Base-by-base conservation (phyloP, 37 sponge, comb jelly and placozoan species). In the Haliclona indistincta region DNA sequence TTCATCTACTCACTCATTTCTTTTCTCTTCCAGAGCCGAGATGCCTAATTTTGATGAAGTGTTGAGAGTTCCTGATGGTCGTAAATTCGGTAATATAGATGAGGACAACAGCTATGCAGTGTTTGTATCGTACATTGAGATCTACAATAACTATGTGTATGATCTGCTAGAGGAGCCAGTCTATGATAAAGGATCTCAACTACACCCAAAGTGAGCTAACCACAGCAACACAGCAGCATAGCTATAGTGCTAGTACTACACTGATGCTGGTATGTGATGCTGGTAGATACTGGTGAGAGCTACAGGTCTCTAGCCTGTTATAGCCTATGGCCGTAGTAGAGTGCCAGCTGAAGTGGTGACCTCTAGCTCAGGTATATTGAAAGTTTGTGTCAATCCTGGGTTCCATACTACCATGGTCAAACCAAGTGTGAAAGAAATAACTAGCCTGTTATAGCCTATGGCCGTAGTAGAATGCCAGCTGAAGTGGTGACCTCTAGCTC, bases 71-170 rank as follows among this genome's bases (percentile, higher is more conserved):
- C 82, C 86, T 15, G 86, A 85, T 43, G 28, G 51, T 0, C 81
- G 81, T 5, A 81, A 77, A 38, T 66, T 71, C n/a, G 67, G 64
- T 39, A 76, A 65, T 43, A 83, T 93, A 0, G 96, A 98, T 49
- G 94, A 95, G 73, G 99, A 98, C 71, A 87, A 74, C 41, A 78
- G 67, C 38, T 98, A 93, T 73, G 80, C 93, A 54, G 94, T 98
- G 49, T 95, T 98, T 81, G 88, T 95, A 49, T 90, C 91, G 49
- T 98, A 92, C 56, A 79, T 95, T 26, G 99, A 98, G 64, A 93
- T 98, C 45, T 98, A 95, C 80, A 98, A 98, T 77, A 95, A 98
- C 84, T 98, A 86, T 73, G 74, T 95, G 26, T 98, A 80, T 51
- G 99, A 98, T 65, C 81, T 98, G 34, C 76, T 98, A 47, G 99